phyloP scores from a whole-genome alignment of 2,888 invertebrate genomes.

The Heliconius aoede region DNA sequence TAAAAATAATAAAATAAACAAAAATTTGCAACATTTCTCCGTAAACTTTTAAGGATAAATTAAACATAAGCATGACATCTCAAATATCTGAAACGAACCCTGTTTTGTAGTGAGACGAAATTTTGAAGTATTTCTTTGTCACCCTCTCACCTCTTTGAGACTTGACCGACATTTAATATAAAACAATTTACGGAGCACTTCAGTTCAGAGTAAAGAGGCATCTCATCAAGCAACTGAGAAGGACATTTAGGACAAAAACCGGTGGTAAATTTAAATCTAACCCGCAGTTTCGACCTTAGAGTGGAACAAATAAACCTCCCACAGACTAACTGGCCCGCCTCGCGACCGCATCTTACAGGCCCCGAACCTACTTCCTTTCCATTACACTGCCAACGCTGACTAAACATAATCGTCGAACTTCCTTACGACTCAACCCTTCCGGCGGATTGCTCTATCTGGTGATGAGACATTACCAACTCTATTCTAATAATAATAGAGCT shows the following conservation, averaged over 20 bases:
- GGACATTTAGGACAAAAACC: constrained; percentile 72
- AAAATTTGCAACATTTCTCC: not conserved
- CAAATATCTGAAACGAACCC: constrained; percentile 37
- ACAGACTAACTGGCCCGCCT: constrained; percentile 67
- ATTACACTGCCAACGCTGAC: constrained; percentile 78
- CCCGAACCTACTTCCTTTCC: constrained; percentile 83
- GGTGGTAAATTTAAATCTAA: constrained; percentile 77
- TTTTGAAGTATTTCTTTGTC: constrained; percentile 45
- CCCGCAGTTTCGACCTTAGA: constrained; percentile 78
- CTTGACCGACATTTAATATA: constrained; percentile 53
- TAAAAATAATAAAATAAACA: not conserved
- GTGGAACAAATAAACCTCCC: constrained; percentile 75
- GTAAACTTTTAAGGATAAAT: constrained; percentile 21
- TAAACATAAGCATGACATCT: constrained; percentile 38
- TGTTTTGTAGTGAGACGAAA: constrained; percentile 40
- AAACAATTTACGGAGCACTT: constrained; percentile 65
- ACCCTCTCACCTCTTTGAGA: constrained; percentile 47
- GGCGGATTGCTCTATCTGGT: constrained; percentile 66
- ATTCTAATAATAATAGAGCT: constrained; percentile 57
- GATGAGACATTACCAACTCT: constrained; percentile 59
- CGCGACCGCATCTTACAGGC: constrained; percentile 83
- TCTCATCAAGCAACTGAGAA: constrained; percentile 74
- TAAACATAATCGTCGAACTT: constrained; percentile 84
- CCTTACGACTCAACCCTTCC: constrained; percentile 84
- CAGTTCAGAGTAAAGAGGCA: constrained; percentile 77